Evolutionary conservation across 1,140 invertebrate genomes (phyloP), one percentile per base, ranked within the genome.

Genomic region (Sycophila sp.): DNA sequence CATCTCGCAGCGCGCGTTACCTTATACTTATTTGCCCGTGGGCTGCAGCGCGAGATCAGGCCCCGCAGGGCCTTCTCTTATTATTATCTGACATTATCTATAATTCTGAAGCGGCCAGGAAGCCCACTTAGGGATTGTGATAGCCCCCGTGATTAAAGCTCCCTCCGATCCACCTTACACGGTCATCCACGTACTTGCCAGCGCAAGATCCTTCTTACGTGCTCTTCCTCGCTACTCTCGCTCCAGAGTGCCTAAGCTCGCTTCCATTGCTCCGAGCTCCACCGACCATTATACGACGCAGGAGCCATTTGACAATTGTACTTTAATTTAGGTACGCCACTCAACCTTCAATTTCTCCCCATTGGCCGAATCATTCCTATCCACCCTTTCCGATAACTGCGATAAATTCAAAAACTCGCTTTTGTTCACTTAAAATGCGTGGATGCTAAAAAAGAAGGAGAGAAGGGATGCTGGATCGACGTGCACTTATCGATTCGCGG

Each of bases 11-110:
- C 69, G 72, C 71, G 49, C 72, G 79, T 85, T 81, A 83, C 83
- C 82, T 80, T 85, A 84, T 84, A 84, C 82, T 85, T 84, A 85
- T 82, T 56, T 84, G 79, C 79, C 78, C 78, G 73, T 78, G 76
- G 78, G 78, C 77, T 79, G 80, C 42, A 49, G 40, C 26, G 10
- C 8, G n/a, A 55, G 32, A 53, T 56, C 32, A 19, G 26, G 2
- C 13, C 30, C 79, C 79, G 75, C 78, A 77, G 80, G 78, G 77
- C 34, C 28, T 5, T 81, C 78, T 83, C 81, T 85, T 85, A 86
- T 86, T 85, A 86, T 86, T 86, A 85, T 85, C 85, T 82, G 82
- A 83, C 84, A 86, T 86, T 86, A 86, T 86, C 85, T 85, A 83
- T 85, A 86, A 86, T 86, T 85, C 83, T 75, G 81, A 83, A 81